Base-by-base conservation (phyloP, 2,113 vertebrate species). In the Patagioenas fasciata region DNA sequence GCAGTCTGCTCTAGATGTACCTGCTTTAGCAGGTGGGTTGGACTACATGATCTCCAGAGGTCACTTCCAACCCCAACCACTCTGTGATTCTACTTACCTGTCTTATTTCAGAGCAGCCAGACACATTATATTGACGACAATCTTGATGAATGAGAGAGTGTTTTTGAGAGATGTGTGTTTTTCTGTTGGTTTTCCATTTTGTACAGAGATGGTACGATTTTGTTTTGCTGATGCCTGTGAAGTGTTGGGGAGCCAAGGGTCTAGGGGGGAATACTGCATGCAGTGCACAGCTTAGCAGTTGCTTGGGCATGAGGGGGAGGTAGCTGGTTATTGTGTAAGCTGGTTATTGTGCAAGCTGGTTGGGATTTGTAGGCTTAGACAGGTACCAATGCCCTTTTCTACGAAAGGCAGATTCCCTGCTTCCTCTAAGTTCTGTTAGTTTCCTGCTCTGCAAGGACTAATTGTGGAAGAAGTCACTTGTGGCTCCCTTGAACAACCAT, bases 111-210 rank as follows among this genome's bases (percentile, higher is more conserved):
- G 34, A 80, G 38, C 16, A 85, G 16, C 15, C 44, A 57, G 50
- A 44, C 10, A 36, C 1, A 0, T 47, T 47, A n/a, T 60, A 3
- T 0, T 88, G 3, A 23, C 21, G 28, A 28, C 32, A 16, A 48
- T n/a, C 47, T 34, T 66, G 26, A 17, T 50, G 38, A 40, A 20
- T 20, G 32, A 69, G 20, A 13, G 9, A 1, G 1, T 77, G 40
- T 0, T 0, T 10, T 34, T 58, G 13, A 7, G 25, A 47, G 25
- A 47, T 11, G 4, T 62, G 48, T 56, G 2, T 13, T 66, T 54
- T 38, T 18, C 6, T 48, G 7, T 42, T 54, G 14, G 3, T 13
- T 80, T 73, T 36, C 34, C 65, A 6, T 26, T 67, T 72, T 23
- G 31, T 54, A 58, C n/a, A 64, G 64, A 34, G 80, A 16, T 13